These are phyloP conservation scores for pig (Sus scrofa) DNA, from an alignment of 2,113 vertebrate species.

Conservation along the genomic window T2T-Sscrofa CM000828.6:48262501-48263000, in stretches of 20 bases:
- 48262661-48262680: background rate
- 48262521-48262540: background rate
- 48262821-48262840: background rate
- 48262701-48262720: background rate
- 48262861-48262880: conserved; percentile 50
- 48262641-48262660: background rate
- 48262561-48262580: background rate
- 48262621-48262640: background rate
- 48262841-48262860: background rate
- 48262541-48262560: background rate
- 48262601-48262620: background rate
- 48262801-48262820: background rate
- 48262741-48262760: background rate
- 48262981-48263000: too few species aligned
- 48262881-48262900: conserved; percentile 22
- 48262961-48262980: background rate
- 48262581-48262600: background rate
- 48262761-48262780: background rate
- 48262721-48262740: background rate
- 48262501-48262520: background rate
- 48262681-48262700: background rate
- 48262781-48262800: background rate
- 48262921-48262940: background rate
- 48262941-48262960: background rate
- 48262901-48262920: background rate